A percentile compares a stretch with the other conserved stretches of the same genome.
phyloP scores from a whole-genome alignment of 2,888 invertebrate genomes.

The Orthonevra nobilis region DNA sequence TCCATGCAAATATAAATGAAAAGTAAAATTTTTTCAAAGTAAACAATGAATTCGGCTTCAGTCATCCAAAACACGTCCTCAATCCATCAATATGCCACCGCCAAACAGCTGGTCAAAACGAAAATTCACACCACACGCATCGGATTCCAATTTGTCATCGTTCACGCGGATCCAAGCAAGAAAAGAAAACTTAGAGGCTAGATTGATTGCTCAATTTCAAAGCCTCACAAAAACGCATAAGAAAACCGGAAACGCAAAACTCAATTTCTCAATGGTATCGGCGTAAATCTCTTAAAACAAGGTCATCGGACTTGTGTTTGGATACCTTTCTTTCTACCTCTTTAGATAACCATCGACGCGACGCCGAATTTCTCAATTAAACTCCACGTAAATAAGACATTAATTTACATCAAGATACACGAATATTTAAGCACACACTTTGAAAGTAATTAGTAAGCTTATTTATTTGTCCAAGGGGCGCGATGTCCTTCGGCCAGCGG shows the following conservation, averaged over 20 bases:
- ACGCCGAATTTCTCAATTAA: background rate
- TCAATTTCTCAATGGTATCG: background rate
- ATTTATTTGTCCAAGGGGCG: slow-evolving; percentile 20
- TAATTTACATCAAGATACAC: background rate
- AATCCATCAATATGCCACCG: slow-evolving; percentile 24
- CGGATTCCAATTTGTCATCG: background rate
- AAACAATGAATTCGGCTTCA: background rate
- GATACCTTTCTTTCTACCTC: background rate
- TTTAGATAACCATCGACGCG: background rate
- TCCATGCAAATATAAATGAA: background rate
- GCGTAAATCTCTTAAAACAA: background rate
- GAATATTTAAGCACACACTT: background rate
- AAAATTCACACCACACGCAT: slow-evolving; percentile 12
- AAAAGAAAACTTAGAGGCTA: background rate
- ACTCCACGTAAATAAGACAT: background rate
- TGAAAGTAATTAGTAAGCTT: slow-evolving; percentile 45
- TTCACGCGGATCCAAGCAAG: background rate
- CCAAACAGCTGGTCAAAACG: background rate
- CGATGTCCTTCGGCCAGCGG: slow-evolving; percentile 46
- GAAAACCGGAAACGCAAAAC: slow-evolving; percentile 17
- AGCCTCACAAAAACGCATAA: background rate
- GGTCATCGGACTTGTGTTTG: slow-evolving; percentile 2
- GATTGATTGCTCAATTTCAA: slow-evolving; percentile 9
- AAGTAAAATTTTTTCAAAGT: background rate
- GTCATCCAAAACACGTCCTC: background rate